Evolutionary conservation across 23 tunicate genomes (phyloP).

Genomic region (Styela clava): DNA sequence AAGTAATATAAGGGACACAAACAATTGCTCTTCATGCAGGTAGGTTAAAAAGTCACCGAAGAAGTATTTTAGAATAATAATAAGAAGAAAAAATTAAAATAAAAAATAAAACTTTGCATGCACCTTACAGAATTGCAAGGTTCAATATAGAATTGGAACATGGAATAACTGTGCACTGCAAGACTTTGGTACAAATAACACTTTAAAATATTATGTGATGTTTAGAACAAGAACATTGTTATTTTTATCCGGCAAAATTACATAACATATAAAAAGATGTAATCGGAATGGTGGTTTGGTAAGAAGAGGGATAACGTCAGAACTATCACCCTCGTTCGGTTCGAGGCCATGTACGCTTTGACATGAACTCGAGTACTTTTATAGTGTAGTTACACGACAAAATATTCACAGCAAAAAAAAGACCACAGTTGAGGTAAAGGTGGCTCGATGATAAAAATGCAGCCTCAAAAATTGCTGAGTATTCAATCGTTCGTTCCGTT

Average conservation of each 20-base stretch:
- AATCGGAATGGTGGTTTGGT: neutral
- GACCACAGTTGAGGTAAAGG: neutral
- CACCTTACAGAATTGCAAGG: slow-evolving; percentile 41
- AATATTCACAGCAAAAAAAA: neutral
- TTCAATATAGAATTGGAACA: neutral
- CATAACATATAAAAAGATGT: slow-evolving; percentile 1
- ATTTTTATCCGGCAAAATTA: no score
- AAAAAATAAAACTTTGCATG: slow-evolving; percentile 25
- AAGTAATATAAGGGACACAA: slow-evolving; percentile 35
- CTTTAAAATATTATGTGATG: neutral
- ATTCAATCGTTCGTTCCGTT: neutral
- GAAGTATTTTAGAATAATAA: neutral
- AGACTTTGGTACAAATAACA: slow-evolving; percentile 31
- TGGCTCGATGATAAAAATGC: neutral
- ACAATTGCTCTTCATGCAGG: slow-evolving; percentile 73
- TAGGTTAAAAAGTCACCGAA: slow-evolving; percentile 37
- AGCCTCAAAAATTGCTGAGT: neutral
- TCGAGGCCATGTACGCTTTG: no score
- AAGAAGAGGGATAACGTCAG: neutral
- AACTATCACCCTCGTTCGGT: neutral
- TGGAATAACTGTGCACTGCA: neutral
- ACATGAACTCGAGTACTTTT: no score
- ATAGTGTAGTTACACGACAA: no score
- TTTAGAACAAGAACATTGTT: neutral
- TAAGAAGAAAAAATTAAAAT: neutral